Evolutionary conservation across 2,888 invertebrate genomes (phyloP), one percentile per base, ranked within the genome.

Genomic region (Abscondita cerata): DNA sequence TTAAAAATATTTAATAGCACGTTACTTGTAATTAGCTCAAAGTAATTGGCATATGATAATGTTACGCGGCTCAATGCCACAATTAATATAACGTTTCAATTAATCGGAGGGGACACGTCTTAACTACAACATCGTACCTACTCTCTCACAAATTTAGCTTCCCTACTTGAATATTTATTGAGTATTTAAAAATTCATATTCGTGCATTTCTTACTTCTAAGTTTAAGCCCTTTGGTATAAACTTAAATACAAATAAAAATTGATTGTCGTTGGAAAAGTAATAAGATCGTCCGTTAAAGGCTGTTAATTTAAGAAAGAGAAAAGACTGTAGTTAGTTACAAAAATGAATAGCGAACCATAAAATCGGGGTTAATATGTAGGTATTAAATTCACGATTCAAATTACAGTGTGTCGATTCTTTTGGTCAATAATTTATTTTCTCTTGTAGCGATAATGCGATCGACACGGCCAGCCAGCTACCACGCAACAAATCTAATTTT

Each of bases 1-100:
- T 73, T 73, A 73, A 73, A n/a, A 72, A 70, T 72, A 68, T 68
- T 68, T 73, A 73, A 73, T 73, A 70, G 72, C 72, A 71, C 72
- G 72, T 70, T 71, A 67, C 70, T 69, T 64, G 69, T 72, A 72
- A 67, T 72, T 72, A 72, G 70, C 67, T 70, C 67, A 59, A 67
- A 67, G 71, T 70, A 70, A 72, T 73, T 73, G 72, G 72, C 72
- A 72, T 72, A 72, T 66, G 70, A 70, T 69, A 72, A 70, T 70
- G 67, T 70, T 65, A 64, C 67, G 62, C 59, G 67, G 67, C 67
- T 67, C 69, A 67, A 69, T 69, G 70, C 69, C 69, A 53, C 62
- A 56, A 64, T 62, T 59, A 62, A 62, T 62, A 54, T 59, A 51
- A 62, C 59, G 62, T 62, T 59, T 62, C 62, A 62, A 62, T 62